Evolutionary conservation across 92 coral and sea anemone species (phyloP), one percentile per base, ranked within the genome.

Genomic region (Plumapathes pennacea): DNA sequence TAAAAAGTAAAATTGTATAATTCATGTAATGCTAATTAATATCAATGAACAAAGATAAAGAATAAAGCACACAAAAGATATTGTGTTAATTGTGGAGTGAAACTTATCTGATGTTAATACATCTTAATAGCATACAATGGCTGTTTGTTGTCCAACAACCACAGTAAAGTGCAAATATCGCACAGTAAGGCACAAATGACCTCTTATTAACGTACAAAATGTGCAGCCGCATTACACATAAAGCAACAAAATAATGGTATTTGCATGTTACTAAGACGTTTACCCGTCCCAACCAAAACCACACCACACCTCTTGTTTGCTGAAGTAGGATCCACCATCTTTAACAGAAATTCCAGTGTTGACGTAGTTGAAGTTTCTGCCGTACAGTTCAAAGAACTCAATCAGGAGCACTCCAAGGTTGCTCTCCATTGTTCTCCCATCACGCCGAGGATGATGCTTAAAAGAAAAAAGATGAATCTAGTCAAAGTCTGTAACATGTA

Each of bases 351-450:
- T 92, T 6, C 98, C 98, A 56, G 80, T 74, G 65, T 84, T 84
- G 24, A 71, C 25, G 63, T 92, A 92, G 80, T 92, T 92, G 28
- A 92, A 92, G 37, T 77, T 62, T 33, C 65, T 46, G 5, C 98
- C 98, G 67, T 92, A 92, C 13, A 92, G 78, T 67, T 92, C 98
- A 76, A 92, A 88, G 63, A 92, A 92, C 57, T 92, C 98, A 45
- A 92, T 84, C 60, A 92, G 68, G 10, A 92, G 82, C 2, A 92
- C 98, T 36, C 98, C 98, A 21, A 88, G 69, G 54, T 92, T 92
- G 40, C 30, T 8, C 12, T 57, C 67, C 1, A 29, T 46, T 11
- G 76, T 71, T 5, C 82, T 67, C 1, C 86, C 88, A 20, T 68
- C 77, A 4, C 54, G 39, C 26, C 90, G 62, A 13, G 63, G 66